Evolutionary conservation across 2,888 invertebrate genomes (phyloP), one percentile per base, ranked within the genome.

Genomic region (Lymantria monacha): DNA sequence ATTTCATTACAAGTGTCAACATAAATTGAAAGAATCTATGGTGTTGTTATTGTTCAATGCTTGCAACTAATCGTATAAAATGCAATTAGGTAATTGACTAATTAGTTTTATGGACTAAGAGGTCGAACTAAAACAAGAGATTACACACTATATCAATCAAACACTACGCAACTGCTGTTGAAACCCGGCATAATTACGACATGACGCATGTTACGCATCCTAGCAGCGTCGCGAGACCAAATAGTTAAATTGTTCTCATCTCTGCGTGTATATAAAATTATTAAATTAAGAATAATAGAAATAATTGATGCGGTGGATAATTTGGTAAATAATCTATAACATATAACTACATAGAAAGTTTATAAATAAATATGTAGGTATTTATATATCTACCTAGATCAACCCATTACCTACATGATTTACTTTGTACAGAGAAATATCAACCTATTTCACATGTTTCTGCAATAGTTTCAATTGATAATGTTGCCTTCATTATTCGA

Each of bases 141-240:
- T 87, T 86, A 87, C 83, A 75, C 81, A 81, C 81, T 82, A 74
- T 85, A 88, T 88, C 85, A 86, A 87, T 87, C 86, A 84, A 83
- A 85, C 79, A 79, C n/a, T 10, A 33, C 33, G 83, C 83, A 86
- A 85, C 72, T 68, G 57, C 67, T 72, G 70, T 81, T 81, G 85
- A 78, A 87, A 85, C 76, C 74, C 68, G 76, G 69, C 79, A 76
- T 68, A 79, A 78, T 87, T 85, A 84, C 85, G 70, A 81, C 80
- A 87, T 67, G 72, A 63, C 66, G 73, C 73, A 74, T 61, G 76
- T 81, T 82, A 79, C 76, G 76, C 77, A 80, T 84, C 80, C 81
- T 76, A 76, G 69, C 55, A 51, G 61, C 52, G 65, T 59, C 60
- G 65, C 61, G 63, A 61, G 58, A 62, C 47, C 44, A 54, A 55